Percentiles rank a stretch among this genome's conserved stretches.
Evolutionary conservation across 2,113 vertebrate species (phyloP).

Genomic region (Nycticorax nycticorax): DNA sequence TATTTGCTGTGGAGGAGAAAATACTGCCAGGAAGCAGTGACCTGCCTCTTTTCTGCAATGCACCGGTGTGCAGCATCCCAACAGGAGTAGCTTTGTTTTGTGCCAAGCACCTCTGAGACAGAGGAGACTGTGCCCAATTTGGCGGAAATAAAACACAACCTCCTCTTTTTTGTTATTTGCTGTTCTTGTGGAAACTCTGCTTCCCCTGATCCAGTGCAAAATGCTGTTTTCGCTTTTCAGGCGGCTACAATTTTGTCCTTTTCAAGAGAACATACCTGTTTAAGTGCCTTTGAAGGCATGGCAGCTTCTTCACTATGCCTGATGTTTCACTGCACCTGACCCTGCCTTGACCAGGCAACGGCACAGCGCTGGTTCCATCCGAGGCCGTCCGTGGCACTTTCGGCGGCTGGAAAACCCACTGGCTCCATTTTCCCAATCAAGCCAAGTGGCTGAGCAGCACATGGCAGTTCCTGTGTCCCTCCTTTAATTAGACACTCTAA

Average conservation of each 20-base stretch:
- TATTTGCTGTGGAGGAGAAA: constrained; percentile 11
- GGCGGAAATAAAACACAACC: background rate
- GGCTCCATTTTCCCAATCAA: constrained; percentile 12
- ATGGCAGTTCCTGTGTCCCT: background rate
- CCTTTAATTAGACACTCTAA: constrained; percentile 53
- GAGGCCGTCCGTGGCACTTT: background rate
- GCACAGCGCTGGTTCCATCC: background rate
- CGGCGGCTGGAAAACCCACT: background rate
- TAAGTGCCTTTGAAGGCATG: background rate
- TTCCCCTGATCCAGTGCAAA: background rate
- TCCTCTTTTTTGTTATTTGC: background rate
- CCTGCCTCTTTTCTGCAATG: constrained; percentile 22
- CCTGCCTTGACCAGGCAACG: background rate
- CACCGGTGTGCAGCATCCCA: background rate
- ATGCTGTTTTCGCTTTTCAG: background rate
- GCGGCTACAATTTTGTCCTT: background rate
- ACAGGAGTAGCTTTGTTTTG: background rate
- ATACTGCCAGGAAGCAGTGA: constrained; percentile 21
- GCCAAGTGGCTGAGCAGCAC: background rate
- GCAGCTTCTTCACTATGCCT: background rate
- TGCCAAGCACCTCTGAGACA: background rate
- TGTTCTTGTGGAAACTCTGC: background rate
- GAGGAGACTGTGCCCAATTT: background rate
- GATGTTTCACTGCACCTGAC: background rate
- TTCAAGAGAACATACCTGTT: background rate